Evolutionary conservation across 1,140 invertebrate genomes (phyloP).

Genomic region (Caenorhabditis inopinata): DNA sequence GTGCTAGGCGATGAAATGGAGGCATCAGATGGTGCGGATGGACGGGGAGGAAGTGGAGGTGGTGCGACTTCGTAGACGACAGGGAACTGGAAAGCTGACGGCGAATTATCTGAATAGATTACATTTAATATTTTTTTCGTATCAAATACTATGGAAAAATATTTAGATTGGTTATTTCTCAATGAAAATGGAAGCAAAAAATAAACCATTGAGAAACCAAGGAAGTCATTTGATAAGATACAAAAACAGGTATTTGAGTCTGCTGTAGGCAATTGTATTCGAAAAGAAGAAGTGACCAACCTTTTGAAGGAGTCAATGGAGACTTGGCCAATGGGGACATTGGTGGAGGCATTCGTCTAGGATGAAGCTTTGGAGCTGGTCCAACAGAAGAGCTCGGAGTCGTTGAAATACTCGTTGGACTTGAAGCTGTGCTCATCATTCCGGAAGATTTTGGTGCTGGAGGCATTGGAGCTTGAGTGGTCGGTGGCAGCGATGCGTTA

Average conservation of each 20-base stretch:
- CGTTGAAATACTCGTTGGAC: not conserved
- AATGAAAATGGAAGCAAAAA: too few relatives aligned
- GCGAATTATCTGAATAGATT: constrained; percentile 5
- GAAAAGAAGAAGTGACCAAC: not conserved
- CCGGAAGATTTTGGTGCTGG: not conserved
- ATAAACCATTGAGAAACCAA: too few relatives aligned
- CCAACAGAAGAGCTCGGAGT: not conserved
- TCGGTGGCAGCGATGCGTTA: not conserved
- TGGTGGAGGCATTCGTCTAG: not conserved
- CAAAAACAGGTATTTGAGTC: not conserved
- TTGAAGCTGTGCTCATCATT: not conserved
- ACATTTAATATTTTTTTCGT: too few relatives aligned
- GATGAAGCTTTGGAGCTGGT: not conserved
- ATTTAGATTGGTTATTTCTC: too few relatives aligned
- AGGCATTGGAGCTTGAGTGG: constrained; percentile 22
- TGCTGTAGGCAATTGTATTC: too few relatives aligned
- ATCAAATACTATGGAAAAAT: too few relatives aligned
- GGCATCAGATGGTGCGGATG: not conserved
- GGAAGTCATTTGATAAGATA: not conserved
- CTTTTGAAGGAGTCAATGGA: constrained; percentile 1
- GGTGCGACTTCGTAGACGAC: not conserved
- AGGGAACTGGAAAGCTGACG: constrained; percentile 1
- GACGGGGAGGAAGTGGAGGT: constrained; percentile 5
- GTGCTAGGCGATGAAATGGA: constrained; percentile 1
- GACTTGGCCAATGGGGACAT: constrained; percentile 19